Conservation (phyloP, 2,888 invertebrate genomes). For the Ditylenchus weischeri region DNA sequence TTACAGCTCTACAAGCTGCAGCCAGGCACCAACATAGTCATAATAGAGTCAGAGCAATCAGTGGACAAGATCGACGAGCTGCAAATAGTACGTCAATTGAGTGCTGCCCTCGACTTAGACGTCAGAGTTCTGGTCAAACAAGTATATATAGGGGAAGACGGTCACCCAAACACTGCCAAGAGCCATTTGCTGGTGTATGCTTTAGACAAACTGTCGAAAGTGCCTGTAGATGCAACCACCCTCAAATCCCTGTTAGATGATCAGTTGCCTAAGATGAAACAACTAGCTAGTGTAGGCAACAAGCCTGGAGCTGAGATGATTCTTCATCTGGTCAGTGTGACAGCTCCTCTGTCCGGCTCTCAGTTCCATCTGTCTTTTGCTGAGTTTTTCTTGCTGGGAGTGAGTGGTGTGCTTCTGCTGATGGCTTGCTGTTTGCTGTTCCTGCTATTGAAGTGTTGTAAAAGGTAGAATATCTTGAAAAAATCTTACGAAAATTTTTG, state of each 20-base stretch:
- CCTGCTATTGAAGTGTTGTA: constrained; percentile 35
- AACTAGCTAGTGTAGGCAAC: neutral
- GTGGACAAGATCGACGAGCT: constrained; percentile 40
- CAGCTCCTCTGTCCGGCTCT: neutral
- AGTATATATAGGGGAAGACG: constrained; percentile 40
- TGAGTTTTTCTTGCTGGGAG: constrained; percentile 32
- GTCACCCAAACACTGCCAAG: constrained; percentile 36
- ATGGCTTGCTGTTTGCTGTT: constrained; percentile 31
- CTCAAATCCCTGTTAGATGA: neutral
- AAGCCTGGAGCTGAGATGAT: neutral
- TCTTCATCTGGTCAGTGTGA: neutral
- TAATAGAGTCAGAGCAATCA: constrained; percentile 41
- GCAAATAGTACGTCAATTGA: constrained; percentile 31
- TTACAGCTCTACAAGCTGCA: constrained; percentile 44
- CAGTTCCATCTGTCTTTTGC: constrained; percentile 21
- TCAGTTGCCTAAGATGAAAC: neutral
- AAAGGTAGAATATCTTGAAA: constrained; percentile 20
- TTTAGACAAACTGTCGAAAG: constrained; percentile 35
- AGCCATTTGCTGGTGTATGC: constrained; percentile 49
- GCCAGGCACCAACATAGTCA: constrained; percentile 47
- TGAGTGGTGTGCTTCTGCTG: constrained; percentile 30
- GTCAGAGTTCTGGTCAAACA: constrained; percentile 46
- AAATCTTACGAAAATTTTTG: too few species aligned
- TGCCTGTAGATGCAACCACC: constrained; percentile 1
- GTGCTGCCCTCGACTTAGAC: constrained; percentile 40